phyloP scores from a whole-genome alignment of 2,113 vertebrate species.

The Phodopus roborovskii region DNA sequence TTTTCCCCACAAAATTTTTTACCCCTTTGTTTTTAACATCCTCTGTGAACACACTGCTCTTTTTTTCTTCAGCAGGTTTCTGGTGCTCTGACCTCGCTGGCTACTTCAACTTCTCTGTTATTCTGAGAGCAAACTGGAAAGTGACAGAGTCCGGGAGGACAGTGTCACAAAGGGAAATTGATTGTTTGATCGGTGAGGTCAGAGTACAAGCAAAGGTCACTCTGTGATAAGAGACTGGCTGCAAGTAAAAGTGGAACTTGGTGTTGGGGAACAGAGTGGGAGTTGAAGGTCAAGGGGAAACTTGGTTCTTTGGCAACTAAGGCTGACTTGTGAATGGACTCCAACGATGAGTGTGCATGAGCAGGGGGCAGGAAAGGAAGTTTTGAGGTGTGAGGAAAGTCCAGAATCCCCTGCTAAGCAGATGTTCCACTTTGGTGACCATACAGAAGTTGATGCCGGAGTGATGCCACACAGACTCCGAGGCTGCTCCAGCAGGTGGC shows the following conservation, averaged over 20 bases:
- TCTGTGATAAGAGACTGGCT: conserved; percentile 6
- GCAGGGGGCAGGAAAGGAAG: conserved; percentile 24
- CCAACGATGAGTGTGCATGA: neutral
- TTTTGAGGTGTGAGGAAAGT: conserved; percentile 61
- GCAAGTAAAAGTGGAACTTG: conserved; percentile 47
- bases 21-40: neutral
- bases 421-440: conserved; percentile 16
- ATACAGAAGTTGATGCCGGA: neutral
- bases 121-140: neutral
- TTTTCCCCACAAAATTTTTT: neutral
- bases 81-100: neutral
- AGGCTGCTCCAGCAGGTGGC: neutral
- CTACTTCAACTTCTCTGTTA: neutral
- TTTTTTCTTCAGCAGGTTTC: neutral
- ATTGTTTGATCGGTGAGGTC: conserved; percentile 44
- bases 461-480: neutral
- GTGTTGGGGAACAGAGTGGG: conserved; percentile 55
- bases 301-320: neutral
- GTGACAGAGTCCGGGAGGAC: neutral
- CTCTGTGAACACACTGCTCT: neutral
- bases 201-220: conserved; percentile 65
- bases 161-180: neutral
- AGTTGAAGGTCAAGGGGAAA: conserved; percentile 76
- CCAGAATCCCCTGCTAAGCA: conserved; percentile 52
- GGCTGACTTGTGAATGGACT: conserved; percentile 55